These are phyloP conservation scores for Galaxea fascicularis DNA, from an alignment of 92 coral and sea anemone species.

Conservation along the genomic window DNA sequence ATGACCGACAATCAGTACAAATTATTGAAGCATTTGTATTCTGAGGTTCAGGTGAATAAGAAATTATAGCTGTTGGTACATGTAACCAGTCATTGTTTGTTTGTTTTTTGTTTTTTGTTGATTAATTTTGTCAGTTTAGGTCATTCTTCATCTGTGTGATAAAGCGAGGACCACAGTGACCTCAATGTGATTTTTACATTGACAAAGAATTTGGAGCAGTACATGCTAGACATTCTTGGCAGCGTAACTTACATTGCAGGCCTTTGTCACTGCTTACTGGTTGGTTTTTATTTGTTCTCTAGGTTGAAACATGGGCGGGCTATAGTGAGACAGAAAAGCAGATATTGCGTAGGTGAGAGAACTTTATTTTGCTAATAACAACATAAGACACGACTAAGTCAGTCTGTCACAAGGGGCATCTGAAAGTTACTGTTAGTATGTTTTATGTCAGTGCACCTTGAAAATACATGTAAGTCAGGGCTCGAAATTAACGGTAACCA, in stretches of 20 bases:
- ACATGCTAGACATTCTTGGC: neutral
- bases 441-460: no score
- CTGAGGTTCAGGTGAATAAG: slow-evolving; percentile 89
- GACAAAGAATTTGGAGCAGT: no score
- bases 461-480: no score
- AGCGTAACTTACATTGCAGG: neutral
- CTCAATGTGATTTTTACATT: no score
- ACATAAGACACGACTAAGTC: no score
- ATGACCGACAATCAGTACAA: slow-evolving; percentile 91
- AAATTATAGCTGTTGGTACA: neutral
- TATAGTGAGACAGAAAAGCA: slow-evolving; percentile 90
- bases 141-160: neutral
- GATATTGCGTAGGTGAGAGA: slow-evolving; percentile 40
- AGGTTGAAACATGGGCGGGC: slow-evolving; percentile 95
- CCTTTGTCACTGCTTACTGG: neutral
- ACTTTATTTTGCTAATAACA: neutral
- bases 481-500: no score
- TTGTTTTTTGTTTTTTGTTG: neutral
- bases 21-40: slow-evolving; percentile 82
- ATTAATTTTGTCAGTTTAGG: neutral
- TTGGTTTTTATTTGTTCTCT: neutral
- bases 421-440: no score
- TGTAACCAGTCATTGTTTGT: neutral
- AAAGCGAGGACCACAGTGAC: no score
- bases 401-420: no score